Conservation (phyloP, 2,797 vertebrate species). For the Pangasius mekongensis region DNA sequence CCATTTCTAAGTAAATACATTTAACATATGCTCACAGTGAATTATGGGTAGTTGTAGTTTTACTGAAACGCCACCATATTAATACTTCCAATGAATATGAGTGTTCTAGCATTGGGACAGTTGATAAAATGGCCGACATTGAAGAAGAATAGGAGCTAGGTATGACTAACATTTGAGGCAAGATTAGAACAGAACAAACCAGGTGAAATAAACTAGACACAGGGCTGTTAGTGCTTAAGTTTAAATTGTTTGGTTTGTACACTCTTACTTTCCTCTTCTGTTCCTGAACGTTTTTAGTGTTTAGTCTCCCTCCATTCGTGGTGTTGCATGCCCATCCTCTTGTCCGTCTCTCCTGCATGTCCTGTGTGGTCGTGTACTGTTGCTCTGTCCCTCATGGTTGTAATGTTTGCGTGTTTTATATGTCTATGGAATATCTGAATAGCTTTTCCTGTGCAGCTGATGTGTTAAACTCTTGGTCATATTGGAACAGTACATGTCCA, state of each 20-base stretch:
- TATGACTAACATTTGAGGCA: neutral
- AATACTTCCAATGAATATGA: neutral
- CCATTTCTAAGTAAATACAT: neutral
- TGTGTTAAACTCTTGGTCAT: conserved; percentile 13
- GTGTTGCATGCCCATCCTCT: conserved; percentile 72
- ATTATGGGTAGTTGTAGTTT: neutral
- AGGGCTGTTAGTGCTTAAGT: neutral
- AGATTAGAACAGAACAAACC: neutral
- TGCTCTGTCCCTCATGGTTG: conserved; percentile 51
- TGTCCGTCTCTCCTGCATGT: conserved; percentile 61
- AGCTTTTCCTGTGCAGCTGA: conserved; percentile 59
- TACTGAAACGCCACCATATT: neutral
- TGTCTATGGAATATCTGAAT: conserved; percentile 62
- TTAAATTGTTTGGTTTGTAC: conserved; percentile 7
- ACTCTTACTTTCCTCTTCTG: neutral
- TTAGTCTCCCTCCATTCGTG: conserved; percentile 52
- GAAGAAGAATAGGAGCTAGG: neutral
- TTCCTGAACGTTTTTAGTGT: conserved; percentile 5
- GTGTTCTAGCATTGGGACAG: neutral
- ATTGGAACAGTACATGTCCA: neutral
- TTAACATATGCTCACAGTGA: neutral
- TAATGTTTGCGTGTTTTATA: conserved; percentile 61
- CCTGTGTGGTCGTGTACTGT: conserved; percentile 54
- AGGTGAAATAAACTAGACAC: neutral
- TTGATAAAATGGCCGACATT: neutral